A percentile compares a stretch with the other conserved stretches of the same genome.
Evolutionary conservation across 2,113 vertebrate genomes (phyloP).

Genomic region (Hippopotamus amphibius): DNA sequence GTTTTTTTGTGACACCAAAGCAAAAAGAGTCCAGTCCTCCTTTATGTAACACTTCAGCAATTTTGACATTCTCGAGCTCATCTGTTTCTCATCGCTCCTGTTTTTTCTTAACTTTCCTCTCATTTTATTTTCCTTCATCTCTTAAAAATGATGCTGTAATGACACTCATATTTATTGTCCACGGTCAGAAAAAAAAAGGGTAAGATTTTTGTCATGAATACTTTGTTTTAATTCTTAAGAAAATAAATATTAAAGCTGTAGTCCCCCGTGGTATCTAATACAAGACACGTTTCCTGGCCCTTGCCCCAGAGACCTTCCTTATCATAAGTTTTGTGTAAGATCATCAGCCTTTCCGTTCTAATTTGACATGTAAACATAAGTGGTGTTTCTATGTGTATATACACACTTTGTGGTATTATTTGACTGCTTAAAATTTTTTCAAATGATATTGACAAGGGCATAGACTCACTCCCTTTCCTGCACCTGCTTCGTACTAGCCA

Average conservation of each 20-base stretch:
- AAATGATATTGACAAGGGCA: background rate
- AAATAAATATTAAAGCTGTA: background rate
- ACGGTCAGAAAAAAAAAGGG: background rate
- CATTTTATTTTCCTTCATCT: background rate
- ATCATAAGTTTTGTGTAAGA: background rate
- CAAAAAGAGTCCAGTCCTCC: too few relatives aligned
- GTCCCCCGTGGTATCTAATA: background rate
- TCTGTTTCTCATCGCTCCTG: background rate
- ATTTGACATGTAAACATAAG: background rate
- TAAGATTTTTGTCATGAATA: background rate
- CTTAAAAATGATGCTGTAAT: background rate
- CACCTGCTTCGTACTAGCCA: background rate
- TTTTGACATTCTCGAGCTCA: background rate
- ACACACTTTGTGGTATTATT: background rate
- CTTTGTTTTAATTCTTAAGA: background rate
- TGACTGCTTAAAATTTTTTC: background rate
- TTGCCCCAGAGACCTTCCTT: too few relatives aligned
- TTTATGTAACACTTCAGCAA: background rate
- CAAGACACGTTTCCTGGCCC: background rate
- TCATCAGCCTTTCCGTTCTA: background rate
- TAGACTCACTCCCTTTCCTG: background rate
- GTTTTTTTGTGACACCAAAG: background rate
- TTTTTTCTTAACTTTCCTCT: background rate
- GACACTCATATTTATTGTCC: background rate
- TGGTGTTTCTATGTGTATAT: fast-evolving